Evolutionary conservation across 2,888 invertebrate species (phyloP), one percentile per base, ranked within the genome.

Genomic region (Frankliniella intonsa): DNA sequence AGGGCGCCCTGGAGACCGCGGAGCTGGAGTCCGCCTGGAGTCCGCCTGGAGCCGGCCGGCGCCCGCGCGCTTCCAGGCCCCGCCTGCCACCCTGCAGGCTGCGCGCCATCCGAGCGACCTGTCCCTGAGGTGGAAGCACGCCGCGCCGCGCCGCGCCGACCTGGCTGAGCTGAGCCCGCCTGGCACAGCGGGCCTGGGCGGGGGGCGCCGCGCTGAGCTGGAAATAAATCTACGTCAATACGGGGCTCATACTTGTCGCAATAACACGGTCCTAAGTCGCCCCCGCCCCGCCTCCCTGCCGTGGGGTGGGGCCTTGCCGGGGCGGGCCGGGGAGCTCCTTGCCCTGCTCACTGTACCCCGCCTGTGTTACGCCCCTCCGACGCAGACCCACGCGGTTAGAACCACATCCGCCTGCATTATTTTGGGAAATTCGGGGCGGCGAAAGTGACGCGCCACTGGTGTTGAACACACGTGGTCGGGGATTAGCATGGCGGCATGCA

Each of bases 181-280:
- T n/a, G 38, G 38, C 38, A 38, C 38, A 38, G n/a, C n/a, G n/a
- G n/a, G n/a, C n/a, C n/a, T n/a, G n/a, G n/a, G n/a, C 38, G 38
- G 3, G 38, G 38, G 38, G 38, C 38, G 38, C 38, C 38, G 38
- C 38, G 62, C 62, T n/a, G 62, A n/a, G 62, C 62, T 62, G 62
- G 62, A 62, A 62, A 62, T 62, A 62, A 62, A 62, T 62, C 62
- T 62, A 10, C 62, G 62, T 62, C 62, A 62, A 62, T 62, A 62
- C 62, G n/a, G 62, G 62, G n/a, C n/a, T n/a, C n/a, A n/a, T 62
- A 62, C 62, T 62, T 62, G 62, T 19, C 62, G 62, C 62, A 62
- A 62, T 62, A 62, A 62, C 62, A 62, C 62, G 19, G 19, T 19
- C 62, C 62, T 62, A n/a, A 62, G 62, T 62, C 62, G 62, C 55